A percentile compares a stretch with the other conserved stretches of the same genome.
Conservation (phyloP, 1,140 invertebrate genomes). For the Atta cephalotes region DNA sequence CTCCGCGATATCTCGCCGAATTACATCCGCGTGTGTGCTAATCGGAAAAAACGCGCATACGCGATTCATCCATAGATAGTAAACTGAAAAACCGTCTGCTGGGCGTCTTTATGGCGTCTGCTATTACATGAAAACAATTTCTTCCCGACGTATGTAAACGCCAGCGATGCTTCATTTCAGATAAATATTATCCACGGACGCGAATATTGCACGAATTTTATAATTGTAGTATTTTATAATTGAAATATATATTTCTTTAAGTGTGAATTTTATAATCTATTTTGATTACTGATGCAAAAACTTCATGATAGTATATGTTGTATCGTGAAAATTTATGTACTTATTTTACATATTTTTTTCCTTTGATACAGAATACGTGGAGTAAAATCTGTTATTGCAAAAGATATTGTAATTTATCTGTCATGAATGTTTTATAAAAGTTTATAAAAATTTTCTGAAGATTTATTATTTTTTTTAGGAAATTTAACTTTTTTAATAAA, state of each 20-base stretch:
- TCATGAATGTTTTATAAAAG: background rate
- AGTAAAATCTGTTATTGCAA: background rate
- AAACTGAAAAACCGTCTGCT: conserved; percentile 84
- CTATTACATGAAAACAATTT: conserved; percentile 75
- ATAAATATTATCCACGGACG: background rate
- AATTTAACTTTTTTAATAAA: conserved; percentile 4
- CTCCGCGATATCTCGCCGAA: background rate
- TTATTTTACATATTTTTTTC: conserved; percentile 4
- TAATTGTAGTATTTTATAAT: background rate
- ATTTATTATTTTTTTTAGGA: background rate
- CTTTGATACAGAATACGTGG: background rate
- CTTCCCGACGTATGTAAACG: background rate
- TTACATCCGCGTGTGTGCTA: background rate
- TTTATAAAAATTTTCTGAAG: conserved; percentile 26
- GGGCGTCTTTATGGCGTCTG: conserved; percentile 85
- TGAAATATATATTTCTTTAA: conserved; percentile 1
- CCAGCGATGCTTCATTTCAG: too few relatives aligned
- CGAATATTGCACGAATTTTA: background rate
- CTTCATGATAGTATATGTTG: conserved; percentile 11
- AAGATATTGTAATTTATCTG: background rate
- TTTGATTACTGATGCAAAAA: conserved; percentile 8
- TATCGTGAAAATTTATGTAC: conserved; percentile 16
- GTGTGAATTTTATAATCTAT: background rate
- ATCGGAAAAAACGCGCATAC: conserved; percentile 1
- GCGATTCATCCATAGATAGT: conserved; percentile 65